Percentiles rank a stretch among this genome's conserved stretches.
These are phyloP conservation scores for Hoplodrina ambigua DNA, from an alignment of 2,888 invertebrate species.

Conservation along the genomic window DNA sequence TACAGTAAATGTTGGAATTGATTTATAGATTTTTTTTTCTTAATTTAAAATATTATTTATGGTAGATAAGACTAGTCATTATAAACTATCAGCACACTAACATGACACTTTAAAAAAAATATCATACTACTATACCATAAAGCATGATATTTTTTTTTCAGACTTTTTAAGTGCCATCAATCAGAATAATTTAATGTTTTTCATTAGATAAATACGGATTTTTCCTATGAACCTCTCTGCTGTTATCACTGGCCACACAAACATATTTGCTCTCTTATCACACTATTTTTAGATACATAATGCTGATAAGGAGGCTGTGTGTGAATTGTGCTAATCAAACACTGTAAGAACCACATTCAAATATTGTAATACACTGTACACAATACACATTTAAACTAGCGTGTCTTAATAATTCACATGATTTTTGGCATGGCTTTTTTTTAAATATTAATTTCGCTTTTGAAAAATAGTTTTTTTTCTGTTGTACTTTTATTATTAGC, in stretches of 20 bases:
- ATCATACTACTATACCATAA: too few species aligned
- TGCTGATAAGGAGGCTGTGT: slow-evolving; percentile 44
- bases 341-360: slow-evolving; percentile 19
- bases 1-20: neutral
- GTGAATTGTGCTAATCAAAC: slow-evolving; percentile 42
- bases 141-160: too few species aligned
- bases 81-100: too few species aligned
- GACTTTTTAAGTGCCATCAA: neutral
- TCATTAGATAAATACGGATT: slow-evolving; percentile 18
- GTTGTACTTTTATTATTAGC: neutral
- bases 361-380: slow-evolving; percentile 11
- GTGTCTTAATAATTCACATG: neutral
- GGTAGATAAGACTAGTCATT: too few species aligned
- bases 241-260: slow-evolving; percentile 46
- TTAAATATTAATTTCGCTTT: neutral
- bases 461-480: neutral
- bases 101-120: neutral
- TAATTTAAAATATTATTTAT: too few species aligned
- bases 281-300: slow-evolving; percentile 56
- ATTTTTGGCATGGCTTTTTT: neutral
- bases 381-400: neutral
- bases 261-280: slow-evolving; percentile 48
- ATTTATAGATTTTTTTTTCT: too few species aligned
- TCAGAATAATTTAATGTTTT: neutral
- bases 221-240: slow-evolving; percentile 46